phyloP scores from a whole-genome alignment of 2,888 invertebrate genomes.

The Seira ritae region DNA sequence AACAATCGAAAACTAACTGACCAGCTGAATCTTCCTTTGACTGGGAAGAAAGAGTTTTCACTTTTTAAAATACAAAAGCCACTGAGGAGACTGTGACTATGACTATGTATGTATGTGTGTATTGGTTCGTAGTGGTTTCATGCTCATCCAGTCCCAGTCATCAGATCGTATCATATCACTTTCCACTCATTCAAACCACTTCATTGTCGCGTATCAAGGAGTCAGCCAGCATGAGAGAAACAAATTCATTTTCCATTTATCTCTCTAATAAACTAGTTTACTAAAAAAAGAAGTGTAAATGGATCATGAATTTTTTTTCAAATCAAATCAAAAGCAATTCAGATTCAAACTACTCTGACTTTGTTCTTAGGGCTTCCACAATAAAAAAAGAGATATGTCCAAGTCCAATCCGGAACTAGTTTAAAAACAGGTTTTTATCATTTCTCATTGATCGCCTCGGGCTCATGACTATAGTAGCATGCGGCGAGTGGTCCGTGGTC shows the following conservation, averaged over 20 bases:
- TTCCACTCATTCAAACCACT: neutral
- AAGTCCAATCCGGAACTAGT: neutral
- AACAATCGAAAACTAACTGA: neutral
- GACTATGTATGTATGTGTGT: neutral
- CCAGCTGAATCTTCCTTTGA: conserved; percentile 7
- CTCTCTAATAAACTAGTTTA: neutral
- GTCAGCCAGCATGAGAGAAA: conserved; percentile 9
- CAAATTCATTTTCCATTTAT: neutral
- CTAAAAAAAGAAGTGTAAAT: neutral
- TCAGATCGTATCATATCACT: neutral
- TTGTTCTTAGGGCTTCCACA: neutral
- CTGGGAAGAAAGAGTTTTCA: neutral
- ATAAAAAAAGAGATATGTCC: neutral
- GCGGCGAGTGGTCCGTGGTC: neutral
- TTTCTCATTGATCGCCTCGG: neutral
- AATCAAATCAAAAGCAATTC: neutral
- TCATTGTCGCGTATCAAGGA: conserved; percentile 10
- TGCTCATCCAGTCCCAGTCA: neutral
- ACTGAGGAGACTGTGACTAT: too few relatives aligned
- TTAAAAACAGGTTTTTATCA: neutral
- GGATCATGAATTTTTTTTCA: neutral
- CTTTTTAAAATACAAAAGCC: too few relatives aligned
- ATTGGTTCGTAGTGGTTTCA: conserved; percentile 13
- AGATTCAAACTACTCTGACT: neutral
- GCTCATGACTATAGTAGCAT: conserved; percentile 3